Base-by-base conservation (phyloP, 2,888 invertebrate species). In the Craniophora ligustri region DNA sequence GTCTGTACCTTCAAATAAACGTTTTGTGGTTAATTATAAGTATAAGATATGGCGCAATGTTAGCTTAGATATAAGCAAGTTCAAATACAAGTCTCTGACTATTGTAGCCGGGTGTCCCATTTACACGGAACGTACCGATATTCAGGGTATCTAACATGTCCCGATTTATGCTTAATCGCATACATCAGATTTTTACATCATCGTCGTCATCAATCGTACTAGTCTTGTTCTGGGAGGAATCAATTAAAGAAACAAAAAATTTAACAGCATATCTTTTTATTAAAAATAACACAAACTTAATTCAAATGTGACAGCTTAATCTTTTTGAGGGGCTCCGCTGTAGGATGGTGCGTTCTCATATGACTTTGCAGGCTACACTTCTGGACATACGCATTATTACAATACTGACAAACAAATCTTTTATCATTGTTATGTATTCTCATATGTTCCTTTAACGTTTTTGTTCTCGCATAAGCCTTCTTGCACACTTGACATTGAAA, bases 401-500 rank as follows among this genome's bases (percentile, higher is more conserved):
- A 92, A 59, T 75, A 82, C 13, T 84, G 82, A 63, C 95, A 94
- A 0, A 86, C 87, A 38, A 93, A 94, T 54, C 89, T 67, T 31
- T 84, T 90, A 66, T 92, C 91, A 45, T 91, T 88, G 53, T 86
- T 88, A 56, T 91, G 91, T 57, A 90, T 90, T 0, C 88, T 77
- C 87, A 89, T 86, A 46, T 91, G 92, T 50, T 89, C 87, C 18
- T 76, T 82, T 7, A 91, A 65, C 0, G 91, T 87, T 53, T 86
- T 85, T 1, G 72, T 63, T 14, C 92, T 76, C 0, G 86, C 83
- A 41, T 89, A 92, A 1, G 84, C 78, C 50, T 94, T 94, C 34
- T 88, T 84, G 67, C 94, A 94, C 0, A 93, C 81, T 28, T 88
- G 80, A 59, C 94, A 94, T 51, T 88, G 83, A 46, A 75, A 89